phyloP scores from a whole-genome alignment of 2,113 vertebrate genomes.

The Castor canadensis region DNA sequence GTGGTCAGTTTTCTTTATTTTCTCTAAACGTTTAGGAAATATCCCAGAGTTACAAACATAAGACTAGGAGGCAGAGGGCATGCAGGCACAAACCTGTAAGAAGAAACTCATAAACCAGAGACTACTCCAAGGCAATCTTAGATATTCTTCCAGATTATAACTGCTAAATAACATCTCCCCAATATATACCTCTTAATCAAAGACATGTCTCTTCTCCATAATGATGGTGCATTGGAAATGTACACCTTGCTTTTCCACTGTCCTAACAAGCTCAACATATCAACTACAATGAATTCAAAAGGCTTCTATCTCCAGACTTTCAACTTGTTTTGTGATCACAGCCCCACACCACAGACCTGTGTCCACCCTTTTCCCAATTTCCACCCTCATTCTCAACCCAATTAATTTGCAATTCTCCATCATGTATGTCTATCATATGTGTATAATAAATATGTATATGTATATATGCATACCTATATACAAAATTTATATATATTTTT shows the following conservation, averaged over 20 bases:
- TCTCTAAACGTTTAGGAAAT: background rate
- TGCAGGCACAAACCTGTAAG: background rate
- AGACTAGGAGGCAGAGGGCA: background rate
- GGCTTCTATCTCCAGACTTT: background rate
- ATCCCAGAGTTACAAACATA: background rate
- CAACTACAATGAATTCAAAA: background rate
- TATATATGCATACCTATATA: background rate
- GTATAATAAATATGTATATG: too few species aligned
- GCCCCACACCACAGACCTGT: background rate
- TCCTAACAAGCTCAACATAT: background rate
- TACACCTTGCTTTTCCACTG: background rate
- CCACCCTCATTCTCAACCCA: background rate
- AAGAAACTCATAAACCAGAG: background rate
- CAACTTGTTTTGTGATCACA: background rate
- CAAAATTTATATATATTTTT: too few species aligned
- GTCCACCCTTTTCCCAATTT: background rate
- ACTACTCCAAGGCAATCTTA: background rate
- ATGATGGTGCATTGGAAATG: fast-evolving
- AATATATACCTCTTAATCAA: background rate
- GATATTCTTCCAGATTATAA: background rate
- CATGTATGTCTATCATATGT: too few species aligned
- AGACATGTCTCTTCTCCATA: background rate
- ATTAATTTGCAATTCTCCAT: background rate
- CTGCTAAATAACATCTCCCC: background rate
- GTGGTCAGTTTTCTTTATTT: background rate